Evolutionary conservation across 2,797 vertebrate genomes (phyloP), one percentile per base, ranked within the genome.

Genomic region (Lagocephalus sceleratus): DNA sequence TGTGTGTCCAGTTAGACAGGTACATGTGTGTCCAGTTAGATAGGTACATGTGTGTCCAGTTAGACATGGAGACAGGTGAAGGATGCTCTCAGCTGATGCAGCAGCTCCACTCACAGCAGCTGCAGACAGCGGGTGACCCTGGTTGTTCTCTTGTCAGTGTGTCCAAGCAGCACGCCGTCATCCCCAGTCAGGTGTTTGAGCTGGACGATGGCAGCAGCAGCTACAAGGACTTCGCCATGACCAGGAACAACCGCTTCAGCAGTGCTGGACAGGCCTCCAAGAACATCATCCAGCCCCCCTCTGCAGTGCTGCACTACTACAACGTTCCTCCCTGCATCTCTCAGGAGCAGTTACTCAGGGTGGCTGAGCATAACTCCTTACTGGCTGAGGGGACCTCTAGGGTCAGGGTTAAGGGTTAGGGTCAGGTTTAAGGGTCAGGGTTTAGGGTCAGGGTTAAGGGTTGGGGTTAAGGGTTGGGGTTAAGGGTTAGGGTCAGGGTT

Each of bases 181-280:
- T 98, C 76, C 95, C 96, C 68, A 97, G 96, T 81, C 96, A 98
- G 87, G 95, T 98, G 76, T 99, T 97, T 82, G 95, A 99, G 74
- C 85, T 98, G 62, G 94, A 95, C 66, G 96, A 99, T 48, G 93
- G 94, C 71, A 95, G 93, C 47, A 97, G 95, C 87, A 99, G 96
- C 85, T 99, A 98, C 55, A 97, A 97, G 76, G 95, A 99, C 87
- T 99, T 98, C 57, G 92, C 95, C 75, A 96, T 98, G 95, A 98
- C 95, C 54, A 94, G 96, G 73, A 99, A 99, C 74, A 99, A 99
- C 79, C 94, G 96, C 39, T 99, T 99, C 85, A 96, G 93, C 81
- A 98, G 95, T 46, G 95, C 94, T 2, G 96, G 95, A n/a, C 96
- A 98, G 68, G 95, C 95, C 2, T 97, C 95, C 59, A 99, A 97